Base-by-base conservation (phyloP, 2,113 vertebrate genomes). In the Barnardius zonarius region DNA sequence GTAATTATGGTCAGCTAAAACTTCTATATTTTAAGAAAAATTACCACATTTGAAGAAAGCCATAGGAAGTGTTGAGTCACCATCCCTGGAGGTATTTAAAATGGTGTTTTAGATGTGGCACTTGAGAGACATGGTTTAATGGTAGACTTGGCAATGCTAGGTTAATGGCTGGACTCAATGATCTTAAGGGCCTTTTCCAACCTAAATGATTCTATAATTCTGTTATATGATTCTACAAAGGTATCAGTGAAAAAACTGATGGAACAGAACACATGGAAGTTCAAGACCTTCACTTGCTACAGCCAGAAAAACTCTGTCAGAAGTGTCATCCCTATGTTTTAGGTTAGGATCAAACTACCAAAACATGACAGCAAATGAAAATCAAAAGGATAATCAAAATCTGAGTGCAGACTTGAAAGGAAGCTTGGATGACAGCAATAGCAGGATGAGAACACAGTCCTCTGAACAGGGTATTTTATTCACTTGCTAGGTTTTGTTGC, bases 221-320 rank as follows among this genome's bases (percentile, higher is more conserved):
- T 70, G 10, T 49, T 84, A 44, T 76, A n/a, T 17, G 9, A 46
- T 19, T 31, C 22, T 69, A 43, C 0, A 0, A 73, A 75, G n/a
- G 7, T n/a, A 46, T 27, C 22, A 19, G 10, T 25, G 15, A 77
- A 15, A 15, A 35, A 77, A 78, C 43, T 43, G 43, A 43, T 43
- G 43, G 43, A 43, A 43, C 43, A 43, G 48, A 79, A 83, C 5
- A 54, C 19, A 51, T 1, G 77, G 20, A 41, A 5, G 20, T 51
- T 27, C 61, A 75, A 85, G 33, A 22, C 17, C 15, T 76, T 14
- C 24, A 82, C 37, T 63, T 85, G 28, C 28, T 83, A 76, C 13
- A 49, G 43, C 7, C 41, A 86, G 11, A 73, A 22, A 87, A 52
- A 73, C 30, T 48, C 67, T 59, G 41, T 59, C 28, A 86, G 39